phyloP scores from a whole-genome alignment of 2,888 invertebrate species.

The Ariolimax columbianus region DNA sequence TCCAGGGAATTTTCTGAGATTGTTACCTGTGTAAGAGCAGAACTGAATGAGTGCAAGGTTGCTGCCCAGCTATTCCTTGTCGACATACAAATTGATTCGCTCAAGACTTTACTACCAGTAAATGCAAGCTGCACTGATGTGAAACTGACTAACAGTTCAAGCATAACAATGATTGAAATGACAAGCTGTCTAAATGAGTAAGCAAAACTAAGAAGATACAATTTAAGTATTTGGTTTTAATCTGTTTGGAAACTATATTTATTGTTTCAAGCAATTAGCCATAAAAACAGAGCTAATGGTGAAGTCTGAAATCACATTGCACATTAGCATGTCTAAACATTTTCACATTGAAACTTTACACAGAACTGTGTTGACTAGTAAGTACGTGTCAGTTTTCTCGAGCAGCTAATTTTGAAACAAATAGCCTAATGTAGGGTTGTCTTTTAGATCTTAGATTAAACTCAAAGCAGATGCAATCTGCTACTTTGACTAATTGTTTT shows the following conservation, averaged over 20 bases:
- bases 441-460: not conserved
- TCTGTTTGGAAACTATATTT: too few species aligned
- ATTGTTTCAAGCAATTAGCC: too few species aligned
- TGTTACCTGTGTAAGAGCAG: not conserved
- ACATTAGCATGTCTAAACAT: too few species aligned
- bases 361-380: too few species aligned
- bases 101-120: not conserved
- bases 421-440: not conserved
- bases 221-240: too few species aligned
- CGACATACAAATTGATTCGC: not conserved
- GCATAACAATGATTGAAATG: not conserved
- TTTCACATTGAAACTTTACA: too few species aligned
- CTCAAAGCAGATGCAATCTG: not conserved
- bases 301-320: too few species aligned
- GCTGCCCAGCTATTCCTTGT: not conserved
- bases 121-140: constrained; percentile 6
- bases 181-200: constrained; percentile 20
- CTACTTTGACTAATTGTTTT: not conserved
- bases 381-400: too few species aligned
- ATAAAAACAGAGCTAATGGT: too few species aligned
- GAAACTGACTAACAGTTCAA: not conserved
- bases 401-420: too few species aligned
- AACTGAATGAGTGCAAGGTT: not conserved
- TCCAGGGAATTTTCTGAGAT: constrained; percentile 1
- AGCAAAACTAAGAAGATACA: not conserved